Conservation (phyloP, 64 coral and sea anemone genomes). For the Dendronephthya gigantea region DNA sequence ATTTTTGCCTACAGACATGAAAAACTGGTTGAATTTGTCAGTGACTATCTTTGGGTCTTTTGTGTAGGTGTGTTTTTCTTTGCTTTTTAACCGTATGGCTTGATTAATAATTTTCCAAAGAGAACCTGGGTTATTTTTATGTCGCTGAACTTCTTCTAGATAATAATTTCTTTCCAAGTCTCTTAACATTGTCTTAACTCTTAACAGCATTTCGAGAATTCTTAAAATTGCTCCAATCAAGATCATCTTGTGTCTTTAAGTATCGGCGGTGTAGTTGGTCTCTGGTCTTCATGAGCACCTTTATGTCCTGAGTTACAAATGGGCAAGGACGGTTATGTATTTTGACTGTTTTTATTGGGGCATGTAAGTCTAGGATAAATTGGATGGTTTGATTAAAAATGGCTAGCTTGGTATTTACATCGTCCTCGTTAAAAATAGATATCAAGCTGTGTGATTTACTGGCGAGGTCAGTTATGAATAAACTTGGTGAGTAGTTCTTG, state of each 20-base stretch:
- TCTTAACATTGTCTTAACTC: background rate
- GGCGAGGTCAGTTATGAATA: background rate
- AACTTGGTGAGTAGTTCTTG: background rate
- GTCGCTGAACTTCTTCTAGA: background rate
- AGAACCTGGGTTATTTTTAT: background rate
- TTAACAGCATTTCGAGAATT: background rate
- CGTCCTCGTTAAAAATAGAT: background rate
- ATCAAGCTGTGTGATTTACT: background rate
- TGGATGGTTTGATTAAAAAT: slow-evolving; percentile 15
- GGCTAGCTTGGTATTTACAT: background rate
- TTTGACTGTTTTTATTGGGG: slow-evolving; percentile 30
- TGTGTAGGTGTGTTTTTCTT: background rate
- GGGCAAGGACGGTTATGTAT: slow-evolving; percentile 12
- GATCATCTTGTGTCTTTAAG: background rate
- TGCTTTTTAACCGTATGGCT: background rate
- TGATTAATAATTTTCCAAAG: background rate
- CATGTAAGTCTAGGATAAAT: slow-evolving; percentile 16
- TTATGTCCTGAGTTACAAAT: slow-evolving; percentile 11
- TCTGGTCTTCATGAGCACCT: slow-evolving; percentile 17
- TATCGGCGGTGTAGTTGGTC: background rate
- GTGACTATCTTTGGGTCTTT: background rate
- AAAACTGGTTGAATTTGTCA: background rate
- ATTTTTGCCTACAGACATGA: background rate
- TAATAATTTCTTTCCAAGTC: background rate
- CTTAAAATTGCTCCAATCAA: slow-evolving; percentile 19